Base-by-base conservation (phyloP, 2,797 vertebrate genomes). In the Hoplostethus atlanticus region DNA sequence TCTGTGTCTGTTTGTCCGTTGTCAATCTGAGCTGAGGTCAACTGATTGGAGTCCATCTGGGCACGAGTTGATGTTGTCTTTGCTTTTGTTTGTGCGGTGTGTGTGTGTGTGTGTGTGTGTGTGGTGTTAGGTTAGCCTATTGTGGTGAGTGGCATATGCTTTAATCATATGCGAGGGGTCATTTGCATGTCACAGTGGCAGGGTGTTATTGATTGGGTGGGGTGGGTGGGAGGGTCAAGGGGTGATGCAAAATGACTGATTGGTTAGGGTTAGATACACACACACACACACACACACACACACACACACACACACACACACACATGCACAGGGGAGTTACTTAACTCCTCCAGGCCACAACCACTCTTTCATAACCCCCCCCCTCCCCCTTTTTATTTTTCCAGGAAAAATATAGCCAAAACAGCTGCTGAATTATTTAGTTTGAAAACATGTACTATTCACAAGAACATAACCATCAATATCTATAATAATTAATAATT, bases 181-280 rank as follows among this genome's bases (percentile, higher is more conserved):
- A 90, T 92, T 91, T 86, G 82, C 90, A 90, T 93, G 80, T 80
- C 77, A 76, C 0, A 34, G 42, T 61, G 10, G 40, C 9, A 13
- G 38, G 55, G 74, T 40, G 51, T n/a, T 81, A 89, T 92, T 90
- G 90, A 90, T 87, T 90, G 80, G 73, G 75, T 38, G 72, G 47
- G 63, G 52, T 90, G 80, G 73, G 75, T 38, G 72, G 47, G 63
- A 52, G 28, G 56, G 16, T 28, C 38, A 10, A 34, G 51, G 12
- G 30, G 7, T 17, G 34, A 11, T 30, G 50, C 31, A 25, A 30
- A 34, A 46, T 34, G 34, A 5, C 34, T 34, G 34, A 34, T 34
- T 34, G 34, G 34, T 34, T 34, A 34, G 6, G 34, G 34, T 5
- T 34, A 6, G 31, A 34, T 6, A 34, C 31, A 34, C 34, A 34